Conservation (phyloP, 2,113 vertebrate species). For the Danionella cerebrum region DNA sequence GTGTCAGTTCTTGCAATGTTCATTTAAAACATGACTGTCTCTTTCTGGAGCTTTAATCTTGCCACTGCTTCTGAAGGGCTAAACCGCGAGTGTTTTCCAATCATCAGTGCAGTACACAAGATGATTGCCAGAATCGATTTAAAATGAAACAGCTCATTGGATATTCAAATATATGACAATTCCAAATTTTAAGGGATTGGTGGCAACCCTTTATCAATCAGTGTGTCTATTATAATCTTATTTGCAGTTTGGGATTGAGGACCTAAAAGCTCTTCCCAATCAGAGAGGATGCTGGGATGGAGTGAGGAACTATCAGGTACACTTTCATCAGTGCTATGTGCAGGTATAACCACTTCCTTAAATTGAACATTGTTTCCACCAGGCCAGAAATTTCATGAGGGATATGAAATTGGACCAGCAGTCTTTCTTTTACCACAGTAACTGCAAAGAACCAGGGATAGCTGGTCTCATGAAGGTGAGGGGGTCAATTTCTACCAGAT, state of each 20-base stretch:
- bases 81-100: no score
- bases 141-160: no score
- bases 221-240: no score
- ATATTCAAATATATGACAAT: no score
- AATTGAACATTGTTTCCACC: not conserved
- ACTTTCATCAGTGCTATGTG: not conserved
- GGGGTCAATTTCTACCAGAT: not conserved
- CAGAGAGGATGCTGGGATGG: slow-evolving; percentile 91
- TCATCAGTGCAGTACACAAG: no score
- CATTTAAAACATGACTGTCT: no score
- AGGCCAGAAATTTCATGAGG: slow-evolving; percentile 94
- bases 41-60: no score
- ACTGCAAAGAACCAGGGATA: slow-evolving; percentile 91
- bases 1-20: no score
- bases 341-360: not conserved
- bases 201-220: no score
- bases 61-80: no score
- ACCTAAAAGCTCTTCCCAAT: slow-evolving; percentile 78
- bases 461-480: slow-evolving; percentile 81
- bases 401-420: slow-evolving; percentile 81
- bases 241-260: slow-evolving; percentile 87
- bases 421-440: slow-evolving; percentile 97
- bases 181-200: no score
- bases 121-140: no score
- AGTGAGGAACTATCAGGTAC: slow-evolving; percentile 92